Base-by-base conservation (phyloP, 1,140 invertebrate genomes). In the Drosophila murphyi region DNA sequence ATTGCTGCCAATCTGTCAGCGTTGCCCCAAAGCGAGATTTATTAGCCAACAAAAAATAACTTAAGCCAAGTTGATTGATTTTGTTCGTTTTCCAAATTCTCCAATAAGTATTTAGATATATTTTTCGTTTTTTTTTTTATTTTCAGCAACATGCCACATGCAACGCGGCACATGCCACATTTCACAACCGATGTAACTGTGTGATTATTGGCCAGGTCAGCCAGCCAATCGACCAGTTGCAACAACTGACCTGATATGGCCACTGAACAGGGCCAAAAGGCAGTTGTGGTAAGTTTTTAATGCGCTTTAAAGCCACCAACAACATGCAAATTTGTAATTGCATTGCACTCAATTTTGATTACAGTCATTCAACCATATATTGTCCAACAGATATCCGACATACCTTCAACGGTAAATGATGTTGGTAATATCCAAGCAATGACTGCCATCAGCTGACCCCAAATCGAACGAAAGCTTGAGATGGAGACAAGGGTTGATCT, bases 251-350 rank as follows among this genome's bases (percentile, higher is more conserved):
- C 39, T 37, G 60, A 75, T 68, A 63, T 63, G 73, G 60, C 69
- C 61, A 71, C n/a, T 72, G 61, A 72, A 43, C 69, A 60, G 37
- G 29, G 10, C 32, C 60, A 45, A 43, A n/a, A 32, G 59, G 75
- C 81, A 80, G 54, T 85, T 90, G 81, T 64, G 81, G 76, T 89
- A 57, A 82, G 64, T 82, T 80, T 75, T 80, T 73, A 57, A 74
- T 85, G 81, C 73, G 68, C 79, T 89, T 82, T 75, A 67, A 77
- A 74, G 69, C 60, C 60, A 37, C 73, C 67, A 81, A 81, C 52
- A 73, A 65, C 41, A 35, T 62, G 54, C 41, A 65, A 69, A 60
- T 74, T 61, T 51, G 67, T 68, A 72, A 76, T 62, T 76, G 51
- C 35, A 45, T 64, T 75, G 37, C 45, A 60, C 29, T 74, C 32